A percentile compares a stretch with the other conserved stretches of the same genome.
phyloP scores from a whole-genome alignment of 1,140 invertebrate genomes.

The Colletes latitarsis region DNA sequence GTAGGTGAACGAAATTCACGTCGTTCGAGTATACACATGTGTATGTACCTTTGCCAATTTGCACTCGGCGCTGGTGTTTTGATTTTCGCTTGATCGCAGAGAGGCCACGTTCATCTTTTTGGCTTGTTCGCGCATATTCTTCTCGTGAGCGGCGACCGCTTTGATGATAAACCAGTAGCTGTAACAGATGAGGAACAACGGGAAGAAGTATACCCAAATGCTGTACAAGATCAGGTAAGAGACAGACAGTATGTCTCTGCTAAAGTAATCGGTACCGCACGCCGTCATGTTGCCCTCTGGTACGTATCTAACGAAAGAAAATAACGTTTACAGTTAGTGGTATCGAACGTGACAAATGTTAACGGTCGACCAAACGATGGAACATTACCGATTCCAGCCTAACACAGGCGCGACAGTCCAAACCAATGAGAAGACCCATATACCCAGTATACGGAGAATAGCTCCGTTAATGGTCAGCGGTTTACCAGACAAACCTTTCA shows the following conservation, averaged over 20 bases:
- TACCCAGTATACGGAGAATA: slow-evolving; percentile 84
- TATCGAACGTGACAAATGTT: no score
- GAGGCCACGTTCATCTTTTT: slow-evolving; percentile 93
- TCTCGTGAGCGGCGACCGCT: slow-evolving; percentile 90
- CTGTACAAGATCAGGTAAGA: slow-evolving; percentile 88
- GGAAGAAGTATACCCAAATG: slow-evolving; percentile 87
- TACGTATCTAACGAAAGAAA: slow-evolving; percentile 84
- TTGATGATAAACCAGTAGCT: slow-evolving; percentile 90
- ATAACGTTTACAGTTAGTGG: slow-evolving; percentile 32
- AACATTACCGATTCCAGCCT: slow-evolving; percentile 88
- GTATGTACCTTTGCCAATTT: slow-evolving; percentile 86
- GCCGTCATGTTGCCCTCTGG: slow-evolving; percentile 93
- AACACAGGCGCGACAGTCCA: slow-evolving; percentile 89
- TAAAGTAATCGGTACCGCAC: slow-evolving; percentile 92
- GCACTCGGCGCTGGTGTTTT: slow-evolving; percentile 86
- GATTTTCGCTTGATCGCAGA: slow-evolving; percentile 85
- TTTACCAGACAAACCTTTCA: slow-evolving; percentile 88
- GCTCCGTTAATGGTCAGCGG: slow-evolving; percentile 87
- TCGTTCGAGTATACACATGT: no score
- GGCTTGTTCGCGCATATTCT: slow-evolving; percentile 90
- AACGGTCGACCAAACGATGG: no score
- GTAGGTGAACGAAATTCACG: no score
- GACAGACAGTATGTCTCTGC: slow-evolving; percentile 84
- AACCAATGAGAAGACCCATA: slow-evolving; percentile 85
- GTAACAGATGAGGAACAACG: slow-evolving; percentile 87